Conservation (phyloP, 2,113 vertebrate species). For the Tricholaema leucomelas region DNA sequence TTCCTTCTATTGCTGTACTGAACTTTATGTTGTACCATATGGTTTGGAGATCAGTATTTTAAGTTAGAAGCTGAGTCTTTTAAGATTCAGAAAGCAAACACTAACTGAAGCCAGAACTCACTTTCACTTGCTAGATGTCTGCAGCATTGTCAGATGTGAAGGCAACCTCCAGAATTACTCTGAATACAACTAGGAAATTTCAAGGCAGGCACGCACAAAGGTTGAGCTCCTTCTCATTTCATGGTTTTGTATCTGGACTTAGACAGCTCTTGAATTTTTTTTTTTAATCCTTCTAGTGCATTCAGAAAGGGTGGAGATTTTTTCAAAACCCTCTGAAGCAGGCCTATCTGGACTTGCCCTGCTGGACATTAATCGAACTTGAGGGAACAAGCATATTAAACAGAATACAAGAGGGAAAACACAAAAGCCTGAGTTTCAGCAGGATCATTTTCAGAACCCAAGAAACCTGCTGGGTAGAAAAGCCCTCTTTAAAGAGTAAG, state of each 20-base stretch:
- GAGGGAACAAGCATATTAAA: constrained; percentile 1
- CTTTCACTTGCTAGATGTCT: not conserved
- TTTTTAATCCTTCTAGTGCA: not conserved
- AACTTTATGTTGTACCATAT: not conserved
- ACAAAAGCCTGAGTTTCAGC: not conserved
- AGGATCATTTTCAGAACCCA: not conserved
- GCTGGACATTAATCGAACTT: not conserved
- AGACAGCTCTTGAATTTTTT: not conserved
- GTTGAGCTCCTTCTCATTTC: not conserved
- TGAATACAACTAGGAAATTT: not conserved
- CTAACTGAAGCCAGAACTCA: not conserved
- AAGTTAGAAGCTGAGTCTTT: not conserved
- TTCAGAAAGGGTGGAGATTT: not conserved
- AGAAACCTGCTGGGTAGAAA: not conserved
- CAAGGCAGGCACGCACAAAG: not conserved
- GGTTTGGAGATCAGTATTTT: not conserved
- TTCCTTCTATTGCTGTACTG: not conserved
- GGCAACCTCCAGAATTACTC: not conserved
- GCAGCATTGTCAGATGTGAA: not conserved
- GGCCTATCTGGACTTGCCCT: not conserved
- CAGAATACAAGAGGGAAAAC: not conserved
- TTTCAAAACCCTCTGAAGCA: not conserved
- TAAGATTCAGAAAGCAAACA: not conserved
- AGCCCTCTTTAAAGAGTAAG: not conserved
- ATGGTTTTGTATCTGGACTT: not conserved